phyloP scores from a whole-genome alignment of 2,113 vertebrate genomes.

The Megaleporinus macrocephalus region DNA sequence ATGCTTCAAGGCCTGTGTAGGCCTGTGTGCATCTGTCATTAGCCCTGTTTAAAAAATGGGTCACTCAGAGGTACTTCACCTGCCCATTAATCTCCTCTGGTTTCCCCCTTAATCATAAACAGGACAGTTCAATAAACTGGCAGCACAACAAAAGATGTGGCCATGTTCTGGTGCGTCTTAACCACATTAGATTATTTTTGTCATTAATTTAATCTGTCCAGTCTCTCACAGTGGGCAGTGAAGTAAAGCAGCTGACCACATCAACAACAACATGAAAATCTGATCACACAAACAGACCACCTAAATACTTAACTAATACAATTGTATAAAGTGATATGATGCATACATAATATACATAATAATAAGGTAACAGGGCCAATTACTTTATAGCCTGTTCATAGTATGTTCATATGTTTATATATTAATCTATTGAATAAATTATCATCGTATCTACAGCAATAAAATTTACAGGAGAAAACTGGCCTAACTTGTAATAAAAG shows the following conservation, averaged over 20 bases:
- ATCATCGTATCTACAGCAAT: too few relatives aligned
- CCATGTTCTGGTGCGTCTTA: conserved; percentile 23
- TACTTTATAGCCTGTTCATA: too few relatives aligned
- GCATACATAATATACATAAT: neutral
- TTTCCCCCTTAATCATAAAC: conserved; percentile 53
- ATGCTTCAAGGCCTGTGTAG: neutral
- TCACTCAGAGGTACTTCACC: neutral
- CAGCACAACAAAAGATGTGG: conserved; percentile 64
- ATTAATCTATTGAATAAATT: neutral
- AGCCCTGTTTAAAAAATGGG: neutral
- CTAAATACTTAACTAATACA: neutral
- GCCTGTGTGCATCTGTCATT: neutral
- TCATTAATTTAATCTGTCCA: conserved; percentile 3
- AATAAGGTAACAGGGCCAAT: too few relatives aligned
- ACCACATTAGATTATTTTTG: conserved; percentile 25
- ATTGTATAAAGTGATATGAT: neutral
- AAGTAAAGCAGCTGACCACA: conserved; percentile 7
- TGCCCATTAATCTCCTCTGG: neutral
- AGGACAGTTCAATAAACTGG: neutral
- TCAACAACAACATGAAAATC: neutral
- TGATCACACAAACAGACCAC: neutral
- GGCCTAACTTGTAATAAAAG: too few relatives aligned
- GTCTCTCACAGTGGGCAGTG: neutral
- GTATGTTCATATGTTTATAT: too few relatives aligned
- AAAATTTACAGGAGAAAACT: too few relatives aligned